phyloP scores from a whole-genome alignment of 1,140 invertebrate genomes.

The Ceratina calcarata region DNA sequence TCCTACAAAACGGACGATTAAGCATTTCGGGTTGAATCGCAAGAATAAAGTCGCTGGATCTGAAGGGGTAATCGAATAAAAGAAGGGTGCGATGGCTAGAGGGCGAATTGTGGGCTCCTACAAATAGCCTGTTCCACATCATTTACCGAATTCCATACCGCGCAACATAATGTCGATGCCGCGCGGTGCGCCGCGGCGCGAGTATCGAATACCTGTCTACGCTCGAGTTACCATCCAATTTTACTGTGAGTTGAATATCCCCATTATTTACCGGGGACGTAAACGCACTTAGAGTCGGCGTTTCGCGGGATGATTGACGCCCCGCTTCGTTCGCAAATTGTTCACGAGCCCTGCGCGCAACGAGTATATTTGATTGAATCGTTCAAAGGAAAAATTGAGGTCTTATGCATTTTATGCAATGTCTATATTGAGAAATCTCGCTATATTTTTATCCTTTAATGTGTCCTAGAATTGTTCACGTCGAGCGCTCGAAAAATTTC shows the following conservation, averaged over 20 bases:
- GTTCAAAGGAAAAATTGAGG: not conserved
- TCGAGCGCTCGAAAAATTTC: too few relatives aligned
- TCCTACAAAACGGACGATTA: not conserved
- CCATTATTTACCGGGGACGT: slow-evolving; percentile 48
- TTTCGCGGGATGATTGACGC: slow-evolving; percentile 4
- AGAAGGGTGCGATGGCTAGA: not conserved
- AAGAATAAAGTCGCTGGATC: not conserved
- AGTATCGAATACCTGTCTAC: slow-evolving; percentile 24
- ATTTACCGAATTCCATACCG: slow-evolving; percentile 53
- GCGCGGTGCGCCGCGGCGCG: slow-evolving; percentile 5
- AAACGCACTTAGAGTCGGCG: slow-evolving; percentile 15
- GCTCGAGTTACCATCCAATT: slow-evolving; percentile 56
- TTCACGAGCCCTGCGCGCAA: not conserved
- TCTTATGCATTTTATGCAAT: too few relatives aligned
- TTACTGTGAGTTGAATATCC: slow-evolving; percentile 55
- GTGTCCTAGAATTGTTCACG: too few relatives aligned
- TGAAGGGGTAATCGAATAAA: slow-evolving; percentile 29
- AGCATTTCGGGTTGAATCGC: slow-evolving; percentile 7
- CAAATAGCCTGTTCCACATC: slow-evolving; percentile 47
- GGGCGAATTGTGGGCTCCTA: slow-evolving; percentile 34
- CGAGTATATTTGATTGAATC: slow-evolving; percentile 1
- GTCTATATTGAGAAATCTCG: too few relatives aligned
- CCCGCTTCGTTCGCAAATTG: too few relatives aligned
- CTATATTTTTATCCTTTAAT: too few relatives aligned
- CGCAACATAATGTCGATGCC: slow-evolving; percentile 43